Percentiles rank a stretch among this genome's conserved stretches.
Conservation (phyloP, 2,113 vertebrate species). For the Cyphomyrus plagiostoma region DNA sequence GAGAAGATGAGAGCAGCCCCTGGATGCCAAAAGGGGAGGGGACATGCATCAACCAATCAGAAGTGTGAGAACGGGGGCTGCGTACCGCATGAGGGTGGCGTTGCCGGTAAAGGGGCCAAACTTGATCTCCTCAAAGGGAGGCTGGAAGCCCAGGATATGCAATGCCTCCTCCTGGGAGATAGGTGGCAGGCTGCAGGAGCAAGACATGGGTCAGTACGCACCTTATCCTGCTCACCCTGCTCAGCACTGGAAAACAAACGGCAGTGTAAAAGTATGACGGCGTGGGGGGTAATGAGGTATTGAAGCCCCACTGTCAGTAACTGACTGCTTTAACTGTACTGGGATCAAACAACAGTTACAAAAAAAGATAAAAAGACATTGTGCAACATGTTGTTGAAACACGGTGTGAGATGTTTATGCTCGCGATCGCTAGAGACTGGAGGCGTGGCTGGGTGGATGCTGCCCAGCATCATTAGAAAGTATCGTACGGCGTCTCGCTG, state of each 20-base stretch:
- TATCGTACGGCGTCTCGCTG: neutral
- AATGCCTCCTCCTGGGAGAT: conserved; percentile 96
- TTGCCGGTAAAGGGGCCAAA: conserved; percentile 99
- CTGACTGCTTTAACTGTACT: neutral
- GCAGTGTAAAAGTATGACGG: neutral
- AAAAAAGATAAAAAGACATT: neutral
- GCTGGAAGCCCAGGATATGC: conserved; percentile 91
- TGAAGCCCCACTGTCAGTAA: neutral
- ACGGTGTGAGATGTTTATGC: too few relatives aligned
- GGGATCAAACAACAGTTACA: neutral
- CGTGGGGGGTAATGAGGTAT: neutral
- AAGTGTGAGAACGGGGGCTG: neutral
- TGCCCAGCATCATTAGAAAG: neutral
- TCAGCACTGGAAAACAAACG: neutral
- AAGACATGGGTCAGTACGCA: neutral
- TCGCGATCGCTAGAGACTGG: too few relatives aligned
- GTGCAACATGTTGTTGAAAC: neutral
- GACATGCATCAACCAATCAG: neutral
- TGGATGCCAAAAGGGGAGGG: neutral
- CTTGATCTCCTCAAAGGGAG: conserved; percentile 95
- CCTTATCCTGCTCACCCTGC: neutral
- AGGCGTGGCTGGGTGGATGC: neutral
- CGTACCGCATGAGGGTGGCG: conserved; percentile 92
- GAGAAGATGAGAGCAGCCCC: neutral
- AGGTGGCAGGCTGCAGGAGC: conserved; percentile 72